phyloP scores from a whole-genome alignment of 2,797 vertebrate genomes.

The Enteromius mattozi region DNA sequence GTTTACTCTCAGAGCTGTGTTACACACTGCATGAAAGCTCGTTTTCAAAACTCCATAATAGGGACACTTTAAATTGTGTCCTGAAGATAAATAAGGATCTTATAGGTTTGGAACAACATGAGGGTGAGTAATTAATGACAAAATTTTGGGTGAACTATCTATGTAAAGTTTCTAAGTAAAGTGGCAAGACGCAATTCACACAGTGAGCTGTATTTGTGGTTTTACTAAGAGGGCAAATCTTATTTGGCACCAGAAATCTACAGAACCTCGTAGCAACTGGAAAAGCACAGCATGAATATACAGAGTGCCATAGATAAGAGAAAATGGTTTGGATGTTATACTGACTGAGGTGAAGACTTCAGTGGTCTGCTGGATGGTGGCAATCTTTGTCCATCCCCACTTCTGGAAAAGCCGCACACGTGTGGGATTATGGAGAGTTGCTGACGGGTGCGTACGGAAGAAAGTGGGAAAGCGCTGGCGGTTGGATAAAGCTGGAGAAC shows the following conservation, averaged over 20 bases:
- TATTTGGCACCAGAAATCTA: not conserved
- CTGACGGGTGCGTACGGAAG: slow-evolving; percentile 87
- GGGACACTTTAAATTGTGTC: not conserved
- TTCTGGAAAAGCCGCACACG: slow-evolving; percentile 86
- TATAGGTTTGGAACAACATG: not conserved
- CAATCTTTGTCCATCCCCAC: slow-evolving; percentile 89
- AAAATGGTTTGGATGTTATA: not conserved
- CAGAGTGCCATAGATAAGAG: not conserved
- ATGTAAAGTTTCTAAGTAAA: not conserved
- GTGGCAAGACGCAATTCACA: not conserved
- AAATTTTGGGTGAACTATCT: not conserved
- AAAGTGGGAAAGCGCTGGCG: slow-evolving; percentile 87
- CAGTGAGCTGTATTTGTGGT: not conserved
- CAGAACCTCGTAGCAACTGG: not conserved
- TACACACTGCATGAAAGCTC: too few species aligned
- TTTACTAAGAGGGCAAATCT: not conserved
- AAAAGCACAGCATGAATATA: slow-evolving; percentile 1
- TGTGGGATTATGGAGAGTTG: slow-evolving; percentile 87
- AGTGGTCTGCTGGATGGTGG: slow-evolving; percentile 89
- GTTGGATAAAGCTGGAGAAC: slow-evolving; percentile 86
- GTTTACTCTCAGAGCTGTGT: too few species aligned
- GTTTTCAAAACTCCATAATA: too few species aligned
- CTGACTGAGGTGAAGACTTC: slow-evolving; percentile 89
- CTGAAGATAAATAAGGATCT: not conserved
- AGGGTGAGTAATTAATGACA: not conserved